Evolutionary conservation across 2,797 vertebrate genomes (phyloP).

Genomic region (Argyrosomus regius): DNA sequence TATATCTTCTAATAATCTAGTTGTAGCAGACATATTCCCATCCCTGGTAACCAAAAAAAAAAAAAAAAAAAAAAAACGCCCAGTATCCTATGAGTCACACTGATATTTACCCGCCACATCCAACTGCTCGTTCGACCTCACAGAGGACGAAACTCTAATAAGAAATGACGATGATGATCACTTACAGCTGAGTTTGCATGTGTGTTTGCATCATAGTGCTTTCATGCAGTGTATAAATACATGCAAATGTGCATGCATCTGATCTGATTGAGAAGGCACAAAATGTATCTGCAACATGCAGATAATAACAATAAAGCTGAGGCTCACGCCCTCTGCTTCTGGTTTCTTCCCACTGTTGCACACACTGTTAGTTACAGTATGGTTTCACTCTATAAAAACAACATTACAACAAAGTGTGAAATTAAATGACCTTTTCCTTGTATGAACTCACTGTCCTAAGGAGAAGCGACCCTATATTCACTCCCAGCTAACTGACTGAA

Average conservation of each 20-base stretch:
- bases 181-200: neutral
- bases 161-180: constrained; percentile 15
- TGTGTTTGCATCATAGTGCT: neutral
- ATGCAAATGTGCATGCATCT: constrained; percentile 1
- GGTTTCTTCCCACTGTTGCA: neutral
- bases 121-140: constrained; percentile 7
- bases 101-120: neutral
- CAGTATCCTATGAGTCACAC: constrained; percentile 13
- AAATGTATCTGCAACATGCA: neutral
- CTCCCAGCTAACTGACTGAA: constrained; percentile 23
- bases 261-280: neutral
- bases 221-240: neutral
- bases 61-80: neutral
- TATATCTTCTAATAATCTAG: neutral
- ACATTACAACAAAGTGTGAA: constrained; percentile 30
- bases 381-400: constrained; percentile 25
- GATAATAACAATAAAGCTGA: neutral
- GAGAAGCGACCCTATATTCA: neutral
- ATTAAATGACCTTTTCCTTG: constrained; percentile 31
- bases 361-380: neutral
- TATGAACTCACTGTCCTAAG: constrained; percentile 26
- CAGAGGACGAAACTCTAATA: neutral
- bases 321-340: neutral
- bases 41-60: neutral
- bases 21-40: neutral